These are phyloP conservation scores for Hemibagrus wyckioides DNA, from an alignment of 2,113 vertebrate species.

Conservation along the genomic window DNA sequence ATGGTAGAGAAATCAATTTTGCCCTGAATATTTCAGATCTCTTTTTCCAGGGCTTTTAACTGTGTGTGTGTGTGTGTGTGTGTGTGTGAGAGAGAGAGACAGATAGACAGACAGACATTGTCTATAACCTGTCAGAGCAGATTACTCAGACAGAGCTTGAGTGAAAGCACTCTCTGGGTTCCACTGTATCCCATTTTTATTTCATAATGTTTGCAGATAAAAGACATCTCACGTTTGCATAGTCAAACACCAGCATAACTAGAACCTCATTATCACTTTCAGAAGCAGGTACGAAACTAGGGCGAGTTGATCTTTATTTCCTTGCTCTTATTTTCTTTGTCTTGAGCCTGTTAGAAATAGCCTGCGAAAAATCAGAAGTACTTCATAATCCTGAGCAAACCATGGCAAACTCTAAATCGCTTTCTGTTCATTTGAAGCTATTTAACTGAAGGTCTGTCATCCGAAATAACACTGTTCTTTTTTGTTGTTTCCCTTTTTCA, in stretches of 20 bases:
- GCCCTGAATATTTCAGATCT: conserved; percentile 54
- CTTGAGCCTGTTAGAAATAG: background rate
- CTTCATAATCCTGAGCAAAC: background rate
- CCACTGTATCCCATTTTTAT: conserved; percentile 50
- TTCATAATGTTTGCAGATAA: conserved; percentile 56
- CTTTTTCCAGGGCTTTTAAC: conserved; percentile 51
- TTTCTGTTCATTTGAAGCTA: conserved; percentile 24
- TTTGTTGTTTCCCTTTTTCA: background rate
- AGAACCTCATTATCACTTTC: conserved; percentile 37
- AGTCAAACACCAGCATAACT: conserved; percentile 47
- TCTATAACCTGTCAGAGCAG: conserved; percentile 52
- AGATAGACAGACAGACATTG: conserved; percentile 44
- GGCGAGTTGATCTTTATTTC: conserved; percentile 14
- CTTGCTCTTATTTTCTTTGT: background rate
- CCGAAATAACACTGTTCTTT: background rate
- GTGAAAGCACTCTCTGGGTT: conserved; percentile 49
- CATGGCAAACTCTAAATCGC: conserved; percentile 3
- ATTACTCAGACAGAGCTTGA: conserved; percentile 49
- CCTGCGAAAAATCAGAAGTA: conserved; percentile 3
- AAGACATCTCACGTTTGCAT: conserved; percentile 52
- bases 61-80: conserved; percentile 9
- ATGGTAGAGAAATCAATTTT: conserved; percentile 58
- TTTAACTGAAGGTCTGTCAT: conserved; percentile 9
- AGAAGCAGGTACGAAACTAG: conserved; percentile 32
- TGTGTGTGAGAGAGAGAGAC: conserved; percentile 5